These are phyloP conservation scores for Pseudochirops corinnae DNA, from an alignment of 2,797 vertebrate genomes.

Conservation along the genomic window DNA sequence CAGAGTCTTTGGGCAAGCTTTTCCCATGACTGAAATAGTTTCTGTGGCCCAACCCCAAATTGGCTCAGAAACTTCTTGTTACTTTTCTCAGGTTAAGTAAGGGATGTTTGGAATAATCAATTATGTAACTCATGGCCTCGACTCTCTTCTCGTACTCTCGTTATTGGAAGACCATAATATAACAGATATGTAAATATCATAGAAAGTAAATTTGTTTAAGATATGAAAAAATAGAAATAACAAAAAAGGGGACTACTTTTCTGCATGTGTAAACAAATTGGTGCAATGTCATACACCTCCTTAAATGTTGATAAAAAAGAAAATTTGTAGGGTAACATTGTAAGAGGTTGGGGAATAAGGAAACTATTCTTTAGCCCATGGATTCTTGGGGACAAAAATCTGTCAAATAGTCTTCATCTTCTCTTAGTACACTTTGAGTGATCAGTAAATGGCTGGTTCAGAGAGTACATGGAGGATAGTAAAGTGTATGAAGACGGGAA, in stretches of 20 bases:
- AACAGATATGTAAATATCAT: background rate
- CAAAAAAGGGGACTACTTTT: background rate
- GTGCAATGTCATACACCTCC: background rate
- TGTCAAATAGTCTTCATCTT: background rate
- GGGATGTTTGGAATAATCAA: background rate
- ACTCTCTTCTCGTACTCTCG: background rate
- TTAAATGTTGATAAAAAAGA: background rate
- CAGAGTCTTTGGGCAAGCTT: background rate
- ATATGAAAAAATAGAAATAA: background rate
- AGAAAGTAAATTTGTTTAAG: background rate
- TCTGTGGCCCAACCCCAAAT: background rate
- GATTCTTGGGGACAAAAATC: background rate
- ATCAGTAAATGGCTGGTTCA: background rate
- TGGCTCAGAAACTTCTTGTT: background rate
- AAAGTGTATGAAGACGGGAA: background rate
- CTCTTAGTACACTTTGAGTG: background rate
- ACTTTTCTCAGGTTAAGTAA: background rate
- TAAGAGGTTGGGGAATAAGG: background rate
- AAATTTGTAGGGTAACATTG: background rate
- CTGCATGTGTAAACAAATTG: background rate
- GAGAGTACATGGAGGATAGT: background rate
- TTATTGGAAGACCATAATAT: background rate
- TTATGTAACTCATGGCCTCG: background rate
- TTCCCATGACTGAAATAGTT: background rate
- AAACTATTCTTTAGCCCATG: background rate